A percentile compares a stretch with the other conserved stretches of the same genome.
These are phyloP conservation scores for Girardinus metallicus DNA, from an alignment of 2,797 vertebrate genomes.

Conservation along the genomic window DNA sequence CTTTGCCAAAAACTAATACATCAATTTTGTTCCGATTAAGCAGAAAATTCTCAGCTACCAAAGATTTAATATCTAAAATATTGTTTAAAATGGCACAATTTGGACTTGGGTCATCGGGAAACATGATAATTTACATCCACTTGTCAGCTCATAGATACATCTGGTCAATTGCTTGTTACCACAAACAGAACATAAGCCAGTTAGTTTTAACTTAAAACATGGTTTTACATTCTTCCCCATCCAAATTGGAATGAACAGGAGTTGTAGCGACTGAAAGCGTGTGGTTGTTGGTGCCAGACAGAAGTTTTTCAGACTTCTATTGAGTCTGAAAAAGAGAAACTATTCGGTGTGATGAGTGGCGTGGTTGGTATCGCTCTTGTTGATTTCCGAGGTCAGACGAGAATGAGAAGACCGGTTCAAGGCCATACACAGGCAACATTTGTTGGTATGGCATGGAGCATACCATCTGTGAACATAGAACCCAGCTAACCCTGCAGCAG, in stretches of 20 bases:
- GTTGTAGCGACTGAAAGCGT: neutral
- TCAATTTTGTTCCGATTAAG: neutral
- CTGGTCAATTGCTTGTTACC: neutral
- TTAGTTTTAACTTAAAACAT: neutral
- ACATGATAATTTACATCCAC: too few species aligned
- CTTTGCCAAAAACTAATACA: neutral
- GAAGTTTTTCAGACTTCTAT: too few species aligned
- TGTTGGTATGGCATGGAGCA: neutral
- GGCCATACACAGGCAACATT: too few species aligned
- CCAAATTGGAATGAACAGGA: neutral
- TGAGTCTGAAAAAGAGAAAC: neutral
- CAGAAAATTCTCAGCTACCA: neutral
- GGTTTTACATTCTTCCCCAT: too few species aligned
- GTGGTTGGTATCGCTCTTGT: neutral
- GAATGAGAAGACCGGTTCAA: too few species aligned
- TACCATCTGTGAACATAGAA: neutral
- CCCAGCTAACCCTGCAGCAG: neutral
- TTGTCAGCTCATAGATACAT: too few species aligned
- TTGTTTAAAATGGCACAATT: neutral
- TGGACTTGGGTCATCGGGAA: neutral
- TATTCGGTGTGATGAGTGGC: too few species aligned
- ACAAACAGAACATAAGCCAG: neutral
- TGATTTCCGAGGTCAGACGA: neutral
- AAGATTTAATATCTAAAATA: neutral
- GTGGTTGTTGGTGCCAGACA: neutral